A percentile compares a stretch with the other conserved stretches of the same genome.
phyloP scores from a whole-genome alignment of 2,797 vertebrate genomes.

The Danio albolineatus region DNA sequence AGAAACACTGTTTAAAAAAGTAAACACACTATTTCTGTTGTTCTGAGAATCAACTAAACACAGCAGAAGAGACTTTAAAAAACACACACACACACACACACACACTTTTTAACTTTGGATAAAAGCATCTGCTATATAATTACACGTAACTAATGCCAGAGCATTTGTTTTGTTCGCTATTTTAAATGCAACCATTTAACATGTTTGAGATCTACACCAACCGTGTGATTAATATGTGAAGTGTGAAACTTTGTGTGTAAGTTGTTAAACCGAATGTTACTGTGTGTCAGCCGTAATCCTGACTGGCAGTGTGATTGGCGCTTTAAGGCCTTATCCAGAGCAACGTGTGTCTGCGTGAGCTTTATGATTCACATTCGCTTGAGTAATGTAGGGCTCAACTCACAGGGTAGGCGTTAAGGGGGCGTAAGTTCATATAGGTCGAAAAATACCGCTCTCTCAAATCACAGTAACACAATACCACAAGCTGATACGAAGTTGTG shows the following conservation, averaged over 20 bases:
- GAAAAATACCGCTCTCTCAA: conserved; percentile 28
- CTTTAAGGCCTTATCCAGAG: conserved; percentile 12
- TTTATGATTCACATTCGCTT: conserved; percentile 29
- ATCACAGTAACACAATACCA: conserved; percentile 16
- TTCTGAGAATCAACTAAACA: too few relatives aligned
- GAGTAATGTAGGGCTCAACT: conserved; percentile 35
- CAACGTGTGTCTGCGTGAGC: conserved; percentile 41
- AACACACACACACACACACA: too few relatives aligned
- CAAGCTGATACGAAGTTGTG: background rate
- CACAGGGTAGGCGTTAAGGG: conserved; percentile 46
- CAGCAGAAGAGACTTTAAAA: too few relatives aligned
- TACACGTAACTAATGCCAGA: background rate
- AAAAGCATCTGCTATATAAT: too few relatives aligned
- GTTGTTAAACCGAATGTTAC: background rate
- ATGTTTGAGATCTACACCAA: background rate
- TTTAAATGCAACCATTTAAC: background rate
- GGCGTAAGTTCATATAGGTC: conserved; percentile 42
- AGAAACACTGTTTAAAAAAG: too few relatives aligned
- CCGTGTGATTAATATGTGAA: background rate
- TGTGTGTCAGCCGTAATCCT: conserved; percentile 6
- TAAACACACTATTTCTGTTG: too few relatives aligned
- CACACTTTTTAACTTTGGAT: too few relatives aligned
- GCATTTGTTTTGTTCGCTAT: background rate
- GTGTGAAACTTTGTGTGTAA: background rate
- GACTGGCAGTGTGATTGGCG: background rate